Evolutionary conservation across 2,888 invertebrate species (phyloP).

Genomic region (Drosophila formosana): DNA sequence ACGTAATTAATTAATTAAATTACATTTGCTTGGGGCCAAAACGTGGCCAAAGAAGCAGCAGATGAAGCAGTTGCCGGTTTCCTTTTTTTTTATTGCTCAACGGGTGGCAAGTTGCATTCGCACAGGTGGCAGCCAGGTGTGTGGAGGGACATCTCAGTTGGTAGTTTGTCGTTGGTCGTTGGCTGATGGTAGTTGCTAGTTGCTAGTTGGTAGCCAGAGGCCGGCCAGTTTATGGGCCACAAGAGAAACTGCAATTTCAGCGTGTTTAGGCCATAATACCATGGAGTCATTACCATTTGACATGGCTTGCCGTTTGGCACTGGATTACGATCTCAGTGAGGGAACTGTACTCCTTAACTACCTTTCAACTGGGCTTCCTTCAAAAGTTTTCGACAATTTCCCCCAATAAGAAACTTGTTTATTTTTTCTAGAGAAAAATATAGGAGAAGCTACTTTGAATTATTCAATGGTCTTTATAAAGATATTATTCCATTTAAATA

Average conservation of each 20-base stretch:
- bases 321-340: neutral
- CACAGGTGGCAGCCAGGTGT: constrained; percentile 20
- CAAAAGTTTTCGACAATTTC: neutral
- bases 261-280: constrained; percentile 32
- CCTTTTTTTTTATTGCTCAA: constrained; percentile 29
- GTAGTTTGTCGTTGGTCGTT: too few relatives aligned
- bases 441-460: too few relatives aligned
- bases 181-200: constrained; percentile 11
- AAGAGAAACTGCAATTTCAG: constrained; percentile 40
- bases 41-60: constrained; percentile 17
- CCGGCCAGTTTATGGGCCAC: constrained; percentile 48
- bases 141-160: constrained; percentile 17
- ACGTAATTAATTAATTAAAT: constrained; percentile 73
- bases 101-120: constrained; percentile 33
- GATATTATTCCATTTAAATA: too few relatives aligned
- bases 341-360: constrained; percentile 36
- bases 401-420: too few relatives aligned
- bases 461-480: too few relatives aligned
- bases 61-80: constrained; percentile 28
- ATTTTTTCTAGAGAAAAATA: too few relatives aligned
- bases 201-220: constrained; percentile 11
- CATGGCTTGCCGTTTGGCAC: constrained; percentile 28
- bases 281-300: constrained; percentile 36
- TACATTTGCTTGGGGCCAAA: constrained; percentile 49
- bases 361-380: neutral